Conservation (phyloP, 2,888 invertebrate genomes). For the Tenthredo notha region DNA sequence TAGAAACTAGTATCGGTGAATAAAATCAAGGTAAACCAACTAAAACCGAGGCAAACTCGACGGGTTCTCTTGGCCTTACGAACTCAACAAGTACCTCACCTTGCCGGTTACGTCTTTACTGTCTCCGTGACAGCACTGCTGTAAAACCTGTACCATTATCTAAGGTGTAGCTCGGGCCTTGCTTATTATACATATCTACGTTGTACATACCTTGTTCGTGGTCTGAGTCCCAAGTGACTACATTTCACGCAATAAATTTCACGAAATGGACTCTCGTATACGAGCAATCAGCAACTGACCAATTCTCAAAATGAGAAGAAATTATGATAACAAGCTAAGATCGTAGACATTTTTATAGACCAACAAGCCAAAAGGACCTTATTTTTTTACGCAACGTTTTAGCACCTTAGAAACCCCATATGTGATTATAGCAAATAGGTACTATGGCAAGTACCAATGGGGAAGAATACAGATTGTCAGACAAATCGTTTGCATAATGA, state of each 20-base stretch:
- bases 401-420: background rate
- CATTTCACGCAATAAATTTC: constrained; percentile 14
- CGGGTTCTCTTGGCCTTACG: constrained; percentile 69
- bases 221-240: constrained; percentile 38
- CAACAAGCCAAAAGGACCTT: background rate
- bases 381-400: background rate
- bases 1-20: constrained; percentile 1
- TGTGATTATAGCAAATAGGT: background rate
- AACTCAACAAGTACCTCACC: constrained; percentile 65
- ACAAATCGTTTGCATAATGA: background rate
- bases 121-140: constrained; percentile 67
- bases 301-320: background rate
- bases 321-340: background rate
- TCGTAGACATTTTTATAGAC: background rate
- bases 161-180: constrained; percentile 49
- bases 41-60: constrained; percentile 53
- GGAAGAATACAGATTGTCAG: no score
- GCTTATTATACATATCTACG: constrained; percentile 19
- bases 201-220: constrained; percentile 8
- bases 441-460: background rate
- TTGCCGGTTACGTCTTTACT: constrained; percentile 66
- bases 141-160: constrained; percentile 73
- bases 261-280: background rate
- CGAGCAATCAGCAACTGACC: no score
- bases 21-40: constrained; percentile 30